These are phyloP conservation scores for Orussus abietinus DNA, from an alignment of 1,140 invertebrate genomes.

Conservation along the genomic window DNA sequence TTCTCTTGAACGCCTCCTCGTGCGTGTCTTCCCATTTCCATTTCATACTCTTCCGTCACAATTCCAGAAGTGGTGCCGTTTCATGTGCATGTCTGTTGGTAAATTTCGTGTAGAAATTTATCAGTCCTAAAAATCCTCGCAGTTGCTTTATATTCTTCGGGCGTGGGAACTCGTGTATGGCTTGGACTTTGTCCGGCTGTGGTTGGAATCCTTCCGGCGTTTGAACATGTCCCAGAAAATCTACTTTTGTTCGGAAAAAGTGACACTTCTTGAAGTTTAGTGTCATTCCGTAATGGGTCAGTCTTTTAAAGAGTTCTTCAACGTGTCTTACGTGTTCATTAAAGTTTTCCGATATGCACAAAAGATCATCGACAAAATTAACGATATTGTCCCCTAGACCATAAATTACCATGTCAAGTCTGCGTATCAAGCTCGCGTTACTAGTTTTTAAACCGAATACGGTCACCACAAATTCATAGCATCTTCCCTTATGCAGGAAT, in stretches of 20 bases:
- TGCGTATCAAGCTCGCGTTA: background rate
- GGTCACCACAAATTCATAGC: constrained; percentile 1
- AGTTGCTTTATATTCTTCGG: constrained; percentile 34
- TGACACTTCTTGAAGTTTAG: constrained; percentile 18
- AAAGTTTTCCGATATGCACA: constrained; percentile 1
- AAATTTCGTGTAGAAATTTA: constrained; percentile 21
- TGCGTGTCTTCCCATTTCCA: background rate
- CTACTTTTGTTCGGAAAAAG: constrained; percentile 35
- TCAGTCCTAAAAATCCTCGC: constrained; percentile 35
- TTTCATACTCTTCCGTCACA: background rate
- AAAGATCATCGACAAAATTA: constrained; percentile 2
- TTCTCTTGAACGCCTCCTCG: background rate
- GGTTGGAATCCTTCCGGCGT: constrained; percentile 24
- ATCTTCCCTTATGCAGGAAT: background rate
- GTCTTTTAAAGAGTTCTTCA: constrained; percentile 10
- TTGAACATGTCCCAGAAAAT: constrained; percentile 39
- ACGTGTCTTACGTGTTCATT: constrained; percentile 15
- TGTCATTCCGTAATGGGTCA: constrained; percentile 11
- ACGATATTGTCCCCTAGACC: background rate
- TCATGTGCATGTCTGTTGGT: background rate
- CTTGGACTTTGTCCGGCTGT: constrained; percentile 26
- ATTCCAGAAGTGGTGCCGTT: too few species aligned
- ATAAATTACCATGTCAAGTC: background rate
- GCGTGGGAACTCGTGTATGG: constrained; percentile 20
- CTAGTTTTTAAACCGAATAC: constrained; percentile 2